These are phyloP conservation scores for Noctua pronuba DNA, from an alignment of 2,888 invertebrate genomes.

Conservation along the genomic window DNA sequence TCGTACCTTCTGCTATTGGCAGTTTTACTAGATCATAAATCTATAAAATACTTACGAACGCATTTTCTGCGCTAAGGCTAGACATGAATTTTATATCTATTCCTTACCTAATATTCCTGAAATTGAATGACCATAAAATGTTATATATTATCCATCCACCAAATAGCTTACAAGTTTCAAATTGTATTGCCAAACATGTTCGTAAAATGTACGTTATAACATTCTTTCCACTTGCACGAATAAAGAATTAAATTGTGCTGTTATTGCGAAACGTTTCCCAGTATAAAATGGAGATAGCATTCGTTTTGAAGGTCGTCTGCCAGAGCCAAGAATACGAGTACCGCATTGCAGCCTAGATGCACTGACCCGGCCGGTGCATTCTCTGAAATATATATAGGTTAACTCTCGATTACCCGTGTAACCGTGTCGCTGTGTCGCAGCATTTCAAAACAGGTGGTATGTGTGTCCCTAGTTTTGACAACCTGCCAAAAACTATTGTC, in stretches of 20 bases:
- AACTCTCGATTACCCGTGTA: conserved; percentile 52
- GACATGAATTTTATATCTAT: neutral
- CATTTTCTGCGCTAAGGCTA: neutral
- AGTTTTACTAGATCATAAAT: conserved; percentile 6
- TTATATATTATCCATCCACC: neutral
- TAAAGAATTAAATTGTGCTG: conserved; percentile 23
- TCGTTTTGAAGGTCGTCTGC: conserved; percentile 62
- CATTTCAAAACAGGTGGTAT: conserved; percentile 37
- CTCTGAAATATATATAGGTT: conserved; percentile 67
- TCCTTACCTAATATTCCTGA: neutral
- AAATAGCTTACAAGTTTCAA: conserved; percentile 2
- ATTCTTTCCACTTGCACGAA: conserved; percentile 14
- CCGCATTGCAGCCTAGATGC: conserved; percentile 74
- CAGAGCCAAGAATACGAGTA: conserved; percentile 64
- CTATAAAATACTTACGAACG: neutral
- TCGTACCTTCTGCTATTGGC: conserved; percentile 5
- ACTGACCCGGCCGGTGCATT: conserved; percentile 67
- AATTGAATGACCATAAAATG: conserved; percentile 8
- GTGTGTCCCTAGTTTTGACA: conserved; percentile 36
- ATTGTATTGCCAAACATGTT: conserved; percentile 5
- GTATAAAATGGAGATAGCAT: conserved; percentile 49
- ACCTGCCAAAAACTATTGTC: conserved; percentile 44
- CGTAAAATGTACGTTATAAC: conserved; percentile 13
- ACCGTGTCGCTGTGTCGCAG: conserved; percentile 29
- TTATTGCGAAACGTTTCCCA: conserved; percentile 35